Base-by-base conservation (phyloP, 2,888 invertebrate genomes). In the Halictus ligatus region DNA sequence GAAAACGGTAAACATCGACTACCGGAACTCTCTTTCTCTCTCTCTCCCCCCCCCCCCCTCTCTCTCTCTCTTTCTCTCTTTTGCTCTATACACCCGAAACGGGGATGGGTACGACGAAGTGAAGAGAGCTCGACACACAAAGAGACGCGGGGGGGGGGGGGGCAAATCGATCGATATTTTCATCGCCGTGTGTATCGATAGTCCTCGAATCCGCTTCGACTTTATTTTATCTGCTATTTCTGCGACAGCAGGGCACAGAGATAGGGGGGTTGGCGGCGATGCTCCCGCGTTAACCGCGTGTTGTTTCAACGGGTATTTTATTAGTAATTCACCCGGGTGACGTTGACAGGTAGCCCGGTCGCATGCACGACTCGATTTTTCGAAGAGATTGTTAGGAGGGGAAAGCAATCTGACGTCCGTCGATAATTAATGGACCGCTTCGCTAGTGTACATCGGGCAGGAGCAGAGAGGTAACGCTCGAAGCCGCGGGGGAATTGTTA, bases 121-220 rank as follows among this genome's bases (percentile, higher is more conserved):
- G 29, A 29, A 29, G 64, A 71, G 71, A 40, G 71, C 43, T n/a
- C 71, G 43, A 43, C n/a, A 71, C n/a, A 43, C 71, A 43, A 40
- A 71, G 71, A 71, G 71, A n/a, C n/a, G 18, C 8, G 21, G 2
- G 21, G 50, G 8, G 43, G 8, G 43, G 8, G 43, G 1, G 43
- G 0, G 46, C 12, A 43, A 50, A 72, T 72, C 71, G 80, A 83
- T 81, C 86, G 78, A 87, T 86, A 86, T 80, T 83, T 86, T 86
- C 78, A 86, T 86, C 75, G 87, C 71, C 15, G 25, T 29, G 43
- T 25, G 79, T 77, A 75, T 74, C 78, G 78, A 58, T 78, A 54
- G 25, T 6, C 48, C 21, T 15, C 75, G 69, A 58, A n/a, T 80
- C n/a, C 69, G 40, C 35, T 78, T 60, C 43, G 10, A 10, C 50